Percentiles rank a stretch among this genome's conserved stretches.
phyloP scores from a whole-genome alignment of 2,113 vertebrate genomes.

The Leiothrix lutea region DNA sequence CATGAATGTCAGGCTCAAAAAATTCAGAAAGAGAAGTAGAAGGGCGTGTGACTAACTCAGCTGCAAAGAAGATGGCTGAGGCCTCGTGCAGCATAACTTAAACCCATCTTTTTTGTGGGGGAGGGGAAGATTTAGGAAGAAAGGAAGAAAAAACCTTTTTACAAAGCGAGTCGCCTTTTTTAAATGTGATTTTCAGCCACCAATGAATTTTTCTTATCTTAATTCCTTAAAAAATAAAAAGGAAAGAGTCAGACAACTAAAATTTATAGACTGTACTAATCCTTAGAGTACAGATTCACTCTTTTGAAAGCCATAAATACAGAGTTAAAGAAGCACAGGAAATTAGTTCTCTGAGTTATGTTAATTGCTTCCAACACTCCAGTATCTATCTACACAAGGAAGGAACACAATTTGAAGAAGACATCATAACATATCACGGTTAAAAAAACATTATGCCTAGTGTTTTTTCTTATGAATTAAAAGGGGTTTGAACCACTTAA shows the following conservation, averaged over 20 bases:
- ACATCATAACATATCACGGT: slow-evolving; percentile 31
- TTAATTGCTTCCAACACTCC: slow-evolving; percentile 57
- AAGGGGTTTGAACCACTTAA: slow-evolving; percentile 24
- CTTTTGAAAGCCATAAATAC: slow-evolving; percentile 52
- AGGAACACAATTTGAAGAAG: slow-evolving; percentile 17
- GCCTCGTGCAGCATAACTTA: background rate
- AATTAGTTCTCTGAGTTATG: slow-evolving; percentile 63
- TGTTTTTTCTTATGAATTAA: background rate
- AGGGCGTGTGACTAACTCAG: background rate
- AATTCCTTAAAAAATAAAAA: slow-evolving; percentile 23
- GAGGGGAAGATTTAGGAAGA: background rate
- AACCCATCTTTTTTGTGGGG: background rate
- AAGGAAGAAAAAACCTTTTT: background rate
- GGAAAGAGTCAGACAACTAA: background rate
- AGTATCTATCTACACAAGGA: slow-evolving; percentile 40
- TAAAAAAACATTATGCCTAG: background rate
- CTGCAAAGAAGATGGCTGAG: background rate
- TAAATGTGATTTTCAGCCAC: background rate
- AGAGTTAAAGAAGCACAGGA: slow-evolving; percentile 42
- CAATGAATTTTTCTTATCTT: slow-evolving; percentile 42
- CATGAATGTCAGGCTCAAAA: background rate
- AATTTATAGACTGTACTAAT: slow-evolving; percentile 59
- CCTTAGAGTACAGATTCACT: slow-evolving; percentile 24
- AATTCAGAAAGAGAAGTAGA: background rate
- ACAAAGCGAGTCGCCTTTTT: background rate